phyloP scores from a whole-genome alignment of 2,888 invertebrate species.

The Augochlorella aurata region DNA sequence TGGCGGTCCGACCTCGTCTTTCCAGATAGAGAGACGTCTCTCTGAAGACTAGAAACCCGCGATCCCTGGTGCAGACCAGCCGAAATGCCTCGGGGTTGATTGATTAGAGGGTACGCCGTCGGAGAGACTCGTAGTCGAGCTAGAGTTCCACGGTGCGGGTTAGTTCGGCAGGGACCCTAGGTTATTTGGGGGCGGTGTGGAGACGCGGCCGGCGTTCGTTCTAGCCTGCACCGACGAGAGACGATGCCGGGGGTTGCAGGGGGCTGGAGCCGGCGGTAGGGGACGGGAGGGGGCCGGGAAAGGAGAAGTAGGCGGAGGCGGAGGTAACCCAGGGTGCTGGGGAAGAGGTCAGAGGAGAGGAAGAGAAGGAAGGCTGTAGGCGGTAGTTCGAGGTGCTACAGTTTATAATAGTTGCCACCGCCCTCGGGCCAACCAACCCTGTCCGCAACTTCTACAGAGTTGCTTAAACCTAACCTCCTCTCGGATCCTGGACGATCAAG shows the following conservation, averaged over 20 bases:
- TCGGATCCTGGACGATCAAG: constrained; percentile 68
- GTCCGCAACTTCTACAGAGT: constrained; percentile 80
- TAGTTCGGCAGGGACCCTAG: constrained; percentile 78
- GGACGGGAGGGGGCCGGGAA: constrained; percentile 55
- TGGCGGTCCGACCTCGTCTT: constrained; percentile 59
- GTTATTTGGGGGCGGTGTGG: constrained; percentile 76
- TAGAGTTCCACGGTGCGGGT: constrained; percentile 76
- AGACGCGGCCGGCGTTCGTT: constrained; percentile 56
- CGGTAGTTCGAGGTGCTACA: constrained; percentile 82
- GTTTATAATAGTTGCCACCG: constrained; percentile 82
- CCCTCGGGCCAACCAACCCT: constrained; percentile 78
- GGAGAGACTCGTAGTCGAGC: constrained; percentile 64
- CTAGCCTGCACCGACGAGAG: constrained; percentile 33
- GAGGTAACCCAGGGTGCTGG: constrained; percentile 61
- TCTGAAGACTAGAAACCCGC: constrained; percentile 71
- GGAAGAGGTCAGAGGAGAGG: constrained; percentile 66
- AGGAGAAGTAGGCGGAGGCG: constrained; percentile 59
- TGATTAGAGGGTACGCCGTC: constrained; percentile 80
- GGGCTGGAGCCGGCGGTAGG: constrained; percentile 55
- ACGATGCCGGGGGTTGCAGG: constrained; percentile 34
- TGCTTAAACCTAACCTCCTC: constrained; percentile 81
- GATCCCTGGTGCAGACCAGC: constrained; percentile 66
- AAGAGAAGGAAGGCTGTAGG: constrained; percentile 76
- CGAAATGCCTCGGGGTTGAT: constrained; percentile 81
- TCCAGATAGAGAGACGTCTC: constrained; percentile 69